phyloP scores from a whole-genome alignment of 2,113 vertebrate genomes.

The Saccopteryx bilineata region DNA sequence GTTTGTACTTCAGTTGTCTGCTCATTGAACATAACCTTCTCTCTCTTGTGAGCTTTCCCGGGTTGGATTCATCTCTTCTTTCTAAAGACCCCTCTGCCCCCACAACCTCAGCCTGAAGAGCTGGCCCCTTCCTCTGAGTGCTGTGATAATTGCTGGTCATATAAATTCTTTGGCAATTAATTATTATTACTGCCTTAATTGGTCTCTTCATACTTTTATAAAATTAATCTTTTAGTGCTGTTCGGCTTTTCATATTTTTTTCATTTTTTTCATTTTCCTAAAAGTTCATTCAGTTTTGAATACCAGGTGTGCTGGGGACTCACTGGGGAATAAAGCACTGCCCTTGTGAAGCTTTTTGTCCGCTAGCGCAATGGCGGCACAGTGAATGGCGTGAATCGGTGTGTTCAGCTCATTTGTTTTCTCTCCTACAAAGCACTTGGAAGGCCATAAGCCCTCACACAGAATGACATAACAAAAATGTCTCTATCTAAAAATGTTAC shows the following conservation, averaged over 20 bases:
- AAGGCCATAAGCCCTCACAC: not conserved
- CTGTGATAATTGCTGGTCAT: not conserved
- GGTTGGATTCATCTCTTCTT: not conserved
- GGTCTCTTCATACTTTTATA: not conserved
- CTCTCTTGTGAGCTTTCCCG: constrained; percentile 3
- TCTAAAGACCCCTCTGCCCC: not conserved
- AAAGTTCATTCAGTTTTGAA: not conserved
- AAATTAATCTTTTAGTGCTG: constrained; percentile 39
- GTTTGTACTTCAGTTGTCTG: not conserved
- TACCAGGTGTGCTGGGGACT: not conserved
- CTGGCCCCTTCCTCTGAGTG: not conserved
- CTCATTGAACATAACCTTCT: constrained; percentile 1
- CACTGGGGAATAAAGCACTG: not conserved
- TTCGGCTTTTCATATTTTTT: constrained; percentile 15
- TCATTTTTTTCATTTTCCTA: not conserved
- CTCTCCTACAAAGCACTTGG: not conserved
- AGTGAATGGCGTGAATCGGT: not conserved
- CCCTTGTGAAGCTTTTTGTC: not conserved
- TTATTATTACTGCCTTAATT: constrained; percentile 8
- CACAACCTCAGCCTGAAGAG: not conserved
- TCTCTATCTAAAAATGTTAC: constrained; percentile 1
- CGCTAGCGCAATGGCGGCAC: not conserved
- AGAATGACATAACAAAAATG: not conserved
- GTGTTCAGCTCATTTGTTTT: not conserved
- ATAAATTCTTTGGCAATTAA: not conserved